A percentile compares a stretch with the other conserved stretches of the same genome.
phyloP scores from a whole-genome alignment of 2,113 vertebrate species.

The Peucedramus taeniatus region DNA sequence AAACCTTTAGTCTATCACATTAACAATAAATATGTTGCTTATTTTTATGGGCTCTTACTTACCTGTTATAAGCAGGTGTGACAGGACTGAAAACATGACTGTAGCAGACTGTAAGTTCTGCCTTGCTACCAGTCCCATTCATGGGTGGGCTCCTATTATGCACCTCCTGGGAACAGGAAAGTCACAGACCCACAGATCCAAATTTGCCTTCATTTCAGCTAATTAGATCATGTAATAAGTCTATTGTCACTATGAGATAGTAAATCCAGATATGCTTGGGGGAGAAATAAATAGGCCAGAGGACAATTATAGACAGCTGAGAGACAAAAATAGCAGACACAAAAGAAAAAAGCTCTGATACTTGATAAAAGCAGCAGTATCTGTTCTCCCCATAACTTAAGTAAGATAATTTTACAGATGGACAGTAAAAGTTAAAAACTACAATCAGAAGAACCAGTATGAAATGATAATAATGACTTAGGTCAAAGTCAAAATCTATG shows the following conservation, averaged over 20 bases:
- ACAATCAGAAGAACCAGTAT: background rate
- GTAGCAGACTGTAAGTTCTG: background rate
- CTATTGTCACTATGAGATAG: background rate
- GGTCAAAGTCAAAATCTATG: background rate
- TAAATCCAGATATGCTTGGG: background rate
- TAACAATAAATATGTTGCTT: background rate
- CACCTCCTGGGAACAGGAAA: background rate
- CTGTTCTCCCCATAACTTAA: background rate
- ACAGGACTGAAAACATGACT: background rate
- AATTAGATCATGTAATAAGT: background rate
- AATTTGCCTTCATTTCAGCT: constrained; percentile 23
- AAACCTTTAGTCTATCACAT: background rate
- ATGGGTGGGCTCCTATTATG: background rate
- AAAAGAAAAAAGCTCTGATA: background rate
- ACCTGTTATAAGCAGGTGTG: background rate
- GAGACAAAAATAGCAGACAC: background rate
- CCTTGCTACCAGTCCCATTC: background rate
- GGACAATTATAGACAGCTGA: background rate
- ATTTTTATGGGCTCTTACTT: background rate
- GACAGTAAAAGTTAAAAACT: background rate
- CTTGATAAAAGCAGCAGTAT: background rate
- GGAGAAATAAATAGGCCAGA: constrained; percentile 40
- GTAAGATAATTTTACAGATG: background rate
- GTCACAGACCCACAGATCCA: background rate
- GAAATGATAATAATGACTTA: background rate